A percentile compares a stretch with the other conserved stretches of the same genome.
Conservation (phyloP, 2,888 invertebrate species). For the Oscheius onirici region DNA sequence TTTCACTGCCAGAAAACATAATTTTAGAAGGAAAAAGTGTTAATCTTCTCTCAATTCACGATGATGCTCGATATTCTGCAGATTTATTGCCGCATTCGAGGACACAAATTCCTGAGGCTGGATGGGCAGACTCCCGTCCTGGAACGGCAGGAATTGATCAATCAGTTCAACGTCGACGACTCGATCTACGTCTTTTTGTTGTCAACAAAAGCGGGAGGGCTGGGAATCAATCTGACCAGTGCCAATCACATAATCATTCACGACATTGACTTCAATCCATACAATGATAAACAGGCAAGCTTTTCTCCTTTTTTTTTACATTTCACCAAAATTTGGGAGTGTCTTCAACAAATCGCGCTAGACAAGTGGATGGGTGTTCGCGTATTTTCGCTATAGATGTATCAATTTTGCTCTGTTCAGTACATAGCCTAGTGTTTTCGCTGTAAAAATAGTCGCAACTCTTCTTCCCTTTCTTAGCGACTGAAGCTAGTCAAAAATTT, state of each 20-base stretch:
- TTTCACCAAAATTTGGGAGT: too few species aligned
- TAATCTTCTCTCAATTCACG: constrained; percentile 95
- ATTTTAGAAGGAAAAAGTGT: constrained; percentile 77
- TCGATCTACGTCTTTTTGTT: constrained; percentile 59
- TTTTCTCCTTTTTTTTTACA: neutral
- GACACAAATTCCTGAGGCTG: constrained; percentile 82
- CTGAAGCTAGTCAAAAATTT: too few species aligned
- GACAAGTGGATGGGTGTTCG: too few species aligned
- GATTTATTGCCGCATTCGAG: constrained; percentile 83
- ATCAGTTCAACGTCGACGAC: constrained; percentile 81
- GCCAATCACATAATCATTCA: constrained; percentile 95
- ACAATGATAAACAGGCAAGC: constrained; percentile 92
- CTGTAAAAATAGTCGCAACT: too few species aligned
- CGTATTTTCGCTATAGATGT: too few species aligned
- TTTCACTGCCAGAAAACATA: neutral
- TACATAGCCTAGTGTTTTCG: too few species aligned
- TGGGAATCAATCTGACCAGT: constrained; percentile 90
- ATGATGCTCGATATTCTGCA: constrained; percentile 93
- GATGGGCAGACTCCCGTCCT: constrained; percentile 90
- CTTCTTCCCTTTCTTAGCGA: too few species aligned
- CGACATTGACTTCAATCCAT: constrained; percentile 97
- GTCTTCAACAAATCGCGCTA: too few species aligned
- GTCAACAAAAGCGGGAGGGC: constrained; percentile 83
- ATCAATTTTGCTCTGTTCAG: too few species aligned
- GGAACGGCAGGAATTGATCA: constrained; percentile 87